Evolutionary conservation across 1,140 invertebrate genomes (phyloP), one percentile per base, ranked within the genome.

Genomic region (Drosophila littoralis): DNA sequence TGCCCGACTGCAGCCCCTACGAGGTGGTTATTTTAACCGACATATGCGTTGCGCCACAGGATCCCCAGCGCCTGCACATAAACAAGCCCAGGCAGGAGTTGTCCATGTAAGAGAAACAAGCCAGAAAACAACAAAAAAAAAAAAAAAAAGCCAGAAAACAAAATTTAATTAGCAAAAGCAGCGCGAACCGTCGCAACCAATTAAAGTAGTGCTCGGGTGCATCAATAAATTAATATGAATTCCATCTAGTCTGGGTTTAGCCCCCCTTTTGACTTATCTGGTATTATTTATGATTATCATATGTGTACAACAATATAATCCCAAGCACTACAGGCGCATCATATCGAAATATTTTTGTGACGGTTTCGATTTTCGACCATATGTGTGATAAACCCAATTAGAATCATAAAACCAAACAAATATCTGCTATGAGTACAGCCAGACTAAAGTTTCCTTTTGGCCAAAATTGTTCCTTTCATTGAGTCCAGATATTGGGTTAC

Each of bases 1-100:
- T 96, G 69, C 94, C 95, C 58, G 95, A 96, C 80, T 97, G 96
- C 84, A 92, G 85, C 42, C 89, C 88, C 22, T 90, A 91, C 46
- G 89, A 92, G 65, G 91, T 92, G 22, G 90, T 92, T 8, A 91
- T 92, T 45, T 57, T 92, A 6, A 92, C 90, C 0, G 91, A 92
- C 46, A 90, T 92, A 8, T 86, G 85, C 33, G 68, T 91, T n/a
- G 80, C 89, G 13, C 84, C 82, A 2, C 83, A 89, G 43, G 85
- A 90, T 46, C 85, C 86, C 0, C 90, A 90, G 50, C 78, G 90
- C 28, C 58, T 91, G 51, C 85, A 91, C 54, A 89, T 90, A 13
- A 86, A 92, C 52, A 92, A 91, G 22, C 92, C 91, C 12, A 83
- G 89, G 9, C 91, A 92, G 60, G 91, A 92, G 63, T 69, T 92